Conservation (phyloP, 2,888 invertebrate species). For the Nebria brevicollis region DNA sequence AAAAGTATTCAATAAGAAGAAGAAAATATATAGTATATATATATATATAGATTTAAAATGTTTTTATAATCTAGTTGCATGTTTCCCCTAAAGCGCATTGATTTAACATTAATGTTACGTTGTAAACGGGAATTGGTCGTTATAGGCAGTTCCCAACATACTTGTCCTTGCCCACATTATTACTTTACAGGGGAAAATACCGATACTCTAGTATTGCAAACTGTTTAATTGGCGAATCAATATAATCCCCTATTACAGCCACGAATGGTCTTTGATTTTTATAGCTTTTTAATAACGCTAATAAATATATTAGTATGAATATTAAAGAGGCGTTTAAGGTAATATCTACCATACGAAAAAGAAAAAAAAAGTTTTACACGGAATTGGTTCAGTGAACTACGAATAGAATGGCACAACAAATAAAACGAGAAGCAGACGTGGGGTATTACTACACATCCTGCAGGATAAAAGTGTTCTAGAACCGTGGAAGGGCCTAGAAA, state of each 20-base stretch:
- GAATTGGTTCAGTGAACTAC: slow-evolving; percentile 10
- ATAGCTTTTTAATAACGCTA: not conserved
- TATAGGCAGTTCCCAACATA: not conserved
- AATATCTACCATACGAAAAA: no score
- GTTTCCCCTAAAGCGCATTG: no score
- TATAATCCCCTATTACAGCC: not conserved
- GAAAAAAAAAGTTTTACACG: not conserved
- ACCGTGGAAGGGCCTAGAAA: not conserved
- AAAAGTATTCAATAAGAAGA: no score
- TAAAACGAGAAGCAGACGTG: not conserved
- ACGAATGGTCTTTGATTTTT: not conserved
- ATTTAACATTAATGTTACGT: not conserved
- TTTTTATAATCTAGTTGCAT: no score
- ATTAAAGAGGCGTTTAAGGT: not conserved
- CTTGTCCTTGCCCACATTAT: not conserved
- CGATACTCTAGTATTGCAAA: not conserved
- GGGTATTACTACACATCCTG: not conserved
- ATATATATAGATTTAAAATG: no score
- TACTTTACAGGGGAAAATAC: not conserved
- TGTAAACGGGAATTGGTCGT: not conserved
- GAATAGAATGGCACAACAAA: not conserved
- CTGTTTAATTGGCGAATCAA: not conserved
- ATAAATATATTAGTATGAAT: not conserved
- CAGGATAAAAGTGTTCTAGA: not conserved
- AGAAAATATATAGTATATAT: no score